Percentiles rank a stretch among this genome's conserved stretches.
phyloP scores from a whole-genome alignment of 2,797 vertebrate species.

The Cercopithecus petaurista region DNA sequence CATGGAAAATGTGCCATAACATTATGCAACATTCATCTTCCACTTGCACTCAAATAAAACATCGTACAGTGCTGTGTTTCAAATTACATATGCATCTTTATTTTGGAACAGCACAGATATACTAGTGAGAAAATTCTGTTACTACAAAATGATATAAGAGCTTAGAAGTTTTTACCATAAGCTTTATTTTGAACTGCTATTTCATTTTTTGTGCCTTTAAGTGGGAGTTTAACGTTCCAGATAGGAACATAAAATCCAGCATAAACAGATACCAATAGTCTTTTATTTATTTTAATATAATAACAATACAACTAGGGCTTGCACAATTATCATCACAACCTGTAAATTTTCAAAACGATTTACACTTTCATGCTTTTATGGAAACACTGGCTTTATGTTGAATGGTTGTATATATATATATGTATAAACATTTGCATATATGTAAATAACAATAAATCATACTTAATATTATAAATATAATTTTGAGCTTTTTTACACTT shows the following conservation, averaged over 20 bases:
- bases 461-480: neutral
- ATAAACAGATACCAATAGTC: neutral
- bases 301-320: slow-evolving; percentile 29
- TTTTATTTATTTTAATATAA: slow-evolving; percentile 52
- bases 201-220: neutral
- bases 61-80: neutral
- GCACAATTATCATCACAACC: neutral
- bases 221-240: neutral
- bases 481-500: neutral
- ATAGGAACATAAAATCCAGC: slow-evolving; percentile 48
- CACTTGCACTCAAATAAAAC: neutral
- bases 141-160: neutral
- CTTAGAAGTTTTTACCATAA: neutral
- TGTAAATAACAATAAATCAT: slow-evolving; percentile 27
- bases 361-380: neutral
- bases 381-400: neutral
- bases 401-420: neutral
- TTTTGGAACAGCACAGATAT: neutral
- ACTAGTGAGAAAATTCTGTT: neutral
- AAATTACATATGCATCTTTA: neutral
- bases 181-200: neutral
- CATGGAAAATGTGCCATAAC: neutral
- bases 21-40: neutral
- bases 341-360: slow-evolving; percentile 12
- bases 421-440: neutral